Conservation (phyloP, 23 tunicate genomes). For the Styela clava region DNA sequence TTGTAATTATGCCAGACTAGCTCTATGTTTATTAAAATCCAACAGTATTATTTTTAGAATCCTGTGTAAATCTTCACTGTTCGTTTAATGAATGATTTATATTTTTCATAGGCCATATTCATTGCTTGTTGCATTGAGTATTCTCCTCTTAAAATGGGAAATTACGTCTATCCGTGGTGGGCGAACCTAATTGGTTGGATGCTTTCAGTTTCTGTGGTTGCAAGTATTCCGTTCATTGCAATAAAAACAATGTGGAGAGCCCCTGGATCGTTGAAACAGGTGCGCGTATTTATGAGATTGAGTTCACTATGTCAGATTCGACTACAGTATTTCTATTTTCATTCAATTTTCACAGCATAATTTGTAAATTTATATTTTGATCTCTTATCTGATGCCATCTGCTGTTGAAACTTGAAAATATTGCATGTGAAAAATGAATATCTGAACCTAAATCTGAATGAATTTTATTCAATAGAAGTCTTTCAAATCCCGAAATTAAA, state of each 20-base stretch:
- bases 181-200: conserved; percentile 73
- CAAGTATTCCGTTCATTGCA: conserved; percentile 23
- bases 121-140: conserved; percentile 51
- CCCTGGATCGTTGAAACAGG: conserved; percentile 43
- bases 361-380: no score
- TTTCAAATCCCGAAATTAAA: no score
- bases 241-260: neutral
- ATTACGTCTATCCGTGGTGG: conserved; percentile 73
- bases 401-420: neutral
- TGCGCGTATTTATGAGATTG: neutral
- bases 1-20: no score
- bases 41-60: no score
- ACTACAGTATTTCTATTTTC: neutral
- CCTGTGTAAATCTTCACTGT: no score
- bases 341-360: neutral
- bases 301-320: neutral
- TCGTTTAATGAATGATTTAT: no score
- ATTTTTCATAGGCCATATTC: conserved; percentile 41
- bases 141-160: conserved; percentile 41
- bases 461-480: neutral
- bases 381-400: neutral
- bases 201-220: conserved; percentile 33
- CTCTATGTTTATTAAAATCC: no score
- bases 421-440: neutral
- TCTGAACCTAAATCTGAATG: neutral